phyloP scores from a whole-genome alignment of 2,888 invertebrate genomes.

The Phalera bucephala region DNA sequence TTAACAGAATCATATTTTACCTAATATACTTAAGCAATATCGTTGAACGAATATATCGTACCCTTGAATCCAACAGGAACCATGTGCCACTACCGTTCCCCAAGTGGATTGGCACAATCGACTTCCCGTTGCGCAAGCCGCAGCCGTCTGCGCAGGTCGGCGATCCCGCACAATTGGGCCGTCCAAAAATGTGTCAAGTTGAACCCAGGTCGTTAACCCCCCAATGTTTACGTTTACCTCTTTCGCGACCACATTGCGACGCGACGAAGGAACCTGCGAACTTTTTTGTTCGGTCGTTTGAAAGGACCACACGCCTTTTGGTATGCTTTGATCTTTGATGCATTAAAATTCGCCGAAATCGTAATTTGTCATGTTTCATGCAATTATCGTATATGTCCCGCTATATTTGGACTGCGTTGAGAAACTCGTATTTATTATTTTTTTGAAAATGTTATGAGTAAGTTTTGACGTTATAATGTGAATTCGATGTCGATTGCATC shows the following conservation, averaged over 20 bases:
- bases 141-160: constrained; percentile 61
- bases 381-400: constrained; percentile 18
- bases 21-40: no score
- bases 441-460: no score
- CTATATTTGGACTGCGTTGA: constrained; percentile 18
- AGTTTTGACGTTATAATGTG: no score
- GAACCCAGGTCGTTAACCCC: constrained; percentile 74
- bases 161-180: constrained; percentile 74
- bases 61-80: constrained; percentile 16
- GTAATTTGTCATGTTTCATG: constrained; percentile 25
- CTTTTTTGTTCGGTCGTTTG: constrained; percentile 12
- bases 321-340: constrained; percentile 23
- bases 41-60: no score
- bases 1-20: no score
- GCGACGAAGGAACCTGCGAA: constrained; percentile 26
- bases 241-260: constrained; percentile 43
- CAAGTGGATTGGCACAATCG: constrained; percentile 52
- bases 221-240: constrained; percentile 66
- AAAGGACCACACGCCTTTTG: constrained; percentile 22
- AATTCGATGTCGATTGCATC: no score
- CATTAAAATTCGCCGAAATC: constrained; percentile 8
- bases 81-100: constrained; percentile 43
- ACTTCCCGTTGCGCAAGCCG: constrained; percentile 72
- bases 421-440: constrained; percentile 6
- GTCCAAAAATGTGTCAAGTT: constrained; percentile 81